Conservation (phyloP, 1,140 invertebrate species). For the Danaus plexippus region DNA sequence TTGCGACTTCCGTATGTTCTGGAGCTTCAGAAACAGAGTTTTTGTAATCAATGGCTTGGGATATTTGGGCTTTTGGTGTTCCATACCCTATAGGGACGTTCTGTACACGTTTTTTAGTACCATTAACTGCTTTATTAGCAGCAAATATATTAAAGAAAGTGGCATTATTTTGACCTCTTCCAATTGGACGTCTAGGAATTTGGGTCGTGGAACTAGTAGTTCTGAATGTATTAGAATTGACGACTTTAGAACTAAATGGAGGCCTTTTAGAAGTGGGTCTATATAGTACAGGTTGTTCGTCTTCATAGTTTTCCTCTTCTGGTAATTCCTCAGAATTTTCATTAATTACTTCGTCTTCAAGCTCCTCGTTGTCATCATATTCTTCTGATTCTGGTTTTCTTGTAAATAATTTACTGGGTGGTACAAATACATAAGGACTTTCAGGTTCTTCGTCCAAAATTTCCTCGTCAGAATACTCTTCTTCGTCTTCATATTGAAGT, state of each 20-base stretch:
- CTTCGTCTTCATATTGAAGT: slow-evolving; percentile 51
- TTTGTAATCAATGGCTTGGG: slow-evolving; percentile 15
- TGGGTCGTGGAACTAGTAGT: slow-evolving; percentile 55
- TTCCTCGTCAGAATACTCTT: slow-evolving; percentile 67
- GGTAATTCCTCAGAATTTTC: slow-evolving; percentile 40
- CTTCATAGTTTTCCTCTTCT: slow-evolving; percentile 41
- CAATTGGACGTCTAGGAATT: slow-evolving; percentile 35
- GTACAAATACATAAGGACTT: slow-evolving; percentile 65
- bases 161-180: slow-evolving; percentile 47
- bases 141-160: slow-evolving; percentile 39
- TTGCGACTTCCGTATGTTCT: slow-evolving; percentile 13
- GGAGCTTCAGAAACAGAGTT: slow-evolving; percentile 12
- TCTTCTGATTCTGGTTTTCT: slow-evolving; percentile 52
- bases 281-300: slow-evolving; percentile 32
- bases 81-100: slow-evolving; percentile 58
- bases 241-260: slow-evolving; percentile 45
- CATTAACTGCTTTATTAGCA: slow-evolving; percentile 41
- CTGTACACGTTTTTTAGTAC: slow-evolving; percentile 58
- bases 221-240: slow-evolving; percentile 63
- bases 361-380: slow-evolving; percentile 49
- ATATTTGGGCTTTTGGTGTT: slow-evolving; percentile 26
- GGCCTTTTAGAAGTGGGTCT: slow-evolving; percentile 43
- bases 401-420: slow-evolving; percentile 56
- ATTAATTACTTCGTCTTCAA: slow-evolving; percentile 35
- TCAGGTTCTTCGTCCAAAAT: slow-evolving; percentile 65